phyloP scores from a whole-genome alignment of 2,113 vertebrate species.

The Myanophis thanlyinensis region DNA sequence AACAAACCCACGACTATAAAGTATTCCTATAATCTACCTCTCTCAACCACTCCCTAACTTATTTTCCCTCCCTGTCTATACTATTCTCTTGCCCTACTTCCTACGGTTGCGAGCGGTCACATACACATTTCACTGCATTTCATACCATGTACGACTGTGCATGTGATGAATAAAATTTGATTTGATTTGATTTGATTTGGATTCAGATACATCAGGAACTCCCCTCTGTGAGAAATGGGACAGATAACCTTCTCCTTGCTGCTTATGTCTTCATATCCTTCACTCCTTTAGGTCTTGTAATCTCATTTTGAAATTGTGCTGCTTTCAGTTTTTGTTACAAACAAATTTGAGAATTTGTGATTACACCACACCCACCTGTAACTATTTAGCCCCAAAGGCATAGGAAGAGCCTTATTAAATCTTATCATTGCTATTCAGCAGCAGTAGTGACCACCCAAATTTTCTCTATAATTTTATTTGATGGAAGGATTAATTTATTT shows the following conservation, averaged over 20 bases:
- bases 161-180: no score
- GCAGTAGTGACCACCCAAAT: background rate
- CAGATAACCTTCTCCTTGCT: background rate
- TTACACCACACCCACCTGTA: background rate
- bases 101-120: no score
- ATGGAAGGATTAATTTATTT: background rate
- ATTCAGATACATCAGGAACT: background rate
- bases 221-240: background rate
- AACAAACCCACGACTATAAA: no score
- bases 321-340: background rate
- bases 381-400: background rate
- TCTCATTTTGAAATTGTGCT: background rate
- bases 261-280: background rate
- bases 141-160: no score
- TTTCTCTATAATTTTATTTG: background rate
- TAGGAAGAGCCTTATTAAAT: background rate
- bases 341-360: background rate
- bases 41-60: no score
- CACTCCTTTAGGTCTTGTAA: background rate
- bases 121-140: no score
- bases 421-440: background rate
- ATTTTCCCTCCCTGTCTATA: no score
- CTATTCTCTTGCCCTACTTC: no score
- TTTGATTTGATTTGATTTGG: no score
- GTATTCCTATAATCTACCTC: no score